Conservation (phyloP, 2,113 vertebrate genomes). For the Tretioscincus oriximinensis region DNA sequence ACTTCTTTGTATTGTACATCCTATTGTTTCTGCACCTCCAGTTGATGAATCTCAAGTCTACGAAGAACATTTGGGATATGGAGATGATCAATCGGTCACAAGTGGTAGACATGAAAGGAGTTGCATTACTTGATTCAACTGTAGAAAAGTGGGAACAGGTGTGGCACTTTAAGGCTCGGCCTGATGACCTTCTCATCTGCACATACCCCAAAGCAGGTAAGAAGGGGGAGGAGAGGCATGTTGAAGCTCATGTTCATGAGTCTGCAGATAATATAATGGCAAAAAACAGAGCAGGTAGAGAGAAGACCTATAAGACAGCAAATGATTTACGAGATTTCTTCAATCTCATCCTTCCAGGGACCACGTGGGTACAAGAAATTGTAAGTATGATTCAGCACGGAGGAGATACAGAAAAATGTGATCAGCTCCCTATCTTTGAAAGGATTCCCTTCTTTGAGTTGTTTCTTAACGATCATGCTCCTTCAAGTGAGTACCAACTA, state of each 20-base stretch:
- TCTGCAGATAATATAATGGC: no score
- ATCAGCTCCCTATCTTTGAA: constrained; percentile 37
- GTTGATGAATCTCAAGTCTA: not conserved
- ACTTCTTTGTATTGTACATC: no score
- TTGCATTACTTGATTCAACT: not conserved
- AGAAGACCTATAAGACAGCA: no score
- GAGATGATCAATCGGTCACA: not conserved
- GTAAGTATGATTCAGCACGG: constrained; percentile 58
- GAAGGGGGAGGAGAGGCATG: no score
- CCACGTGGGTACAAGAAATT: constrained; percentile 69
- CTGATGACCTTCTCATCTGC: not conserved
- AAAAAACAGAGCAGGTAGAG: no score
- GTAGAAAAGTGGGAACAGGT: not conserved
- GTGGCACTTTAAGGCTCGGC: not conserved
- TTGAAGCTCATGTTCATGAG: no score
- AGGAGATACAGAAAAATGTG: constrained; percentile 51
- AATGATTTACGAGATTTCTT: no score
- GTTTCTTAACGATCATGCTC: not conserved
- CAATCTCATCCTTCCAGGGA: constrained; percentile 43
- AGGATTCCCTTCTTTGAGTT: constrained; percentile 61
- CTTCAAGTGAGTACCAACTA: constrained; percentile 32
- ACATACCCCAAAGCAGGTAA: not conserved
- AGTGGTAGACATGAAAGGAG: not conserved
- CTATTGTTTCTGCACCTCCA: not conserved
- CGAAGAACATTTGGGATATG: not conserved